Percentiles rank a stretch among this genome's conserved stretches.
Conservation (phyloP, 1,140 invertebrate genomes). For the Drosophila lacteicornis region DNA sequence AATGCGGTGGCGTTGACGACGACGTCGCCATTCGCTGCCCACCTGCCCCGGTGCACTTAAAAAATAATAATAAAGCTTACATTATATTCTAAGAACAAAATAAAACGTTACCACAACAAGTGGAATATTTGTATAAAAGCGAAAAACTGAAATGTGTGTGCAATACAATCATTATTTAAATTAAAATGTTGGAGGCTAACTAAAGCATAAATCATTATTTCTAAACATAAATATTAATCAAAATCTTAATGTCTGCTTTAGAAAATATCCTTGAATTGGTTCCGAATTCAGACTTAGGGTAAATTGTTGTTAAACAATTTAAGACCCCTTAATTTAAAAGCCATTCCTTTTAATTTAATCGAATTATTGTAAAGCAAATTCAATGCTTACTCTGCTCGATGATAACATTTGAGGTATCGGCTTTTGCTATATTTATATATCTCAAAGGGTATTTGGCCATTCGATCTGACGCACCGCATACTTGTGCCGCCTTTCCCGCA, state of each 20-base stretch:
- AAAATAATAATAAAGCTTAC: neutral
- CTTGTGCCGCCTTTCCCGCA: slow-evolving; percentile 4
- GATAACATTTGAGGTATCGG: too few relatives aligned
- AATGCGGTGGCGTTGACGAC: slow-evolving; percentile 79
- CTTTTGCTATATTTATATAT: too few relatives aligned
- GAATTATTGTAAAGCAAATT: too few relatives aligned
- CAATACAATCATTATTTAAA: neutral
- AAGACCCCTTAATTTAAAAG: too few relatives aligned
- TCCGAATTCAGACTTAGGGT: too few relatives aligned
- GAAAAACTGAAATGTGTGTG: neutral
- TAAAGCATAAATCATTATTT: neutral
- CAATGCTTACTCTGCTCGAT: too few relatives aligned
- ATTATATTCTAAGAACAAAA: slow-evolving; percentile 5
- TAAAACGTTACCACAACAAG: neutral
- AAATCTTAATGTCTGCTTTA: too few relatives aligned
- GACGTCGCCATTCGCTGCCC: slow-evolving; percentile 43
- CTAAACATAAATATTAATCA: neutral
- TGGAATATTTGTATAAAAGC: neutral
- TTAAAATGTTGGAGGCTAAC: too few relatives aligned
- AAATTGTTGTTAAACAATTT: too few relatives aligned
- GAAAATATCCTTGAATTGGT: neutral
- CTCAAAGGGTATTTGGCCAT: slow-evolving; percentile 2
- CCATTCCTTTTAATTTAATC: too few relatives aligned
- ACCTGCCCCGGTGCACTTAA: slow-evolving; percentile 30
- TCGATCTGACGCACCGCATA: neutral